Base-by-base conservation (phyloP, 2,113 vertebrate species). In the Catharus bicknelli region DNA sequence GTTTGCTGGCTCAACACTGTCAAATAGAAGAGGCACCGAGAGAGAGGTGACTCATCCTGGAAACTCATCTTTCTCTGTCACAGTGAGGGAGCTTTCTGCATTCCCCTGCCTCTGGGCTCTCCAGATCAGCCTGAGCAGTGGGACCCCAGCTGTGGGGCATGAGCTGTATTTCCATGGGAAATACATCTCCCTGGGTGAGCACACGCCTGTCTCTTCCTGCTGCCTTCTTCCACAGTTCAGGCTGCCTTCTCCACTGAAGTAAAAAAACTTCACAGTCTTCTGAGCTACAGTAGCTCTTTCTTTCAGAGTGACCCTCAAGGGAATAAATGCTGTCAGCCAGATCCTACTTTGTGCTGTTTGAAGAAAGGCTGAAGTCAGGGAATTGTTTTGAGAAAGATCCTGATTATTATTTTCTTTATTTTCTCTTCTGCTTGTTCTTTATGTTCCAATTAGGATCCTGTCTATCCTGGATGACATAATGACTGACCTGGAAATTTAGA, bases 91-190 rank as follows among this genome's bases (percentile, higher is more conserved):
- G 66, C 32, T 70, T 25, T 18, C 6, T 26, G 10, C 25, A 4
- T 13, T 74, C 42, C 26, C 22, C 14, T 36, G 23, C 27, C n/a
- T 22, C 21, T 2, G 53, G 34, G 51, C 45, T 66, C 68, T 48
- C 54, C 75, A 45, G 50, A 9, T 3, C 0, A 0, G 3, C 36
- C 11, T 0, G 1, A 40, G 19, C 7, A 5, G 32, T 27, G 6
- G 3, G 12, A 16, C 30, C 43, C 53, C 8, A 7, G 18, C 45
- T 42, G 14, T 13, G 38, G 43, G 54, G 27, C 59, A 12, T 2
- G 34, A 58, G 80, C 17, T 3, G 1, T 13, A 9, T 55, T 55
- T 55, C 66, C 22, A 3, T 8, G 53, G 26, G 42, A 40, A 40
- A 40, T 40, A 38, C 4, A 4, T 43, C 40, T 77, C 19, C 23